A percentile compares a stretch with the other conserved stretches of the same genome.
Conservation (phyloP, 1,140 invertebrate genomes). For the Drosophila triauraria region DNA sequence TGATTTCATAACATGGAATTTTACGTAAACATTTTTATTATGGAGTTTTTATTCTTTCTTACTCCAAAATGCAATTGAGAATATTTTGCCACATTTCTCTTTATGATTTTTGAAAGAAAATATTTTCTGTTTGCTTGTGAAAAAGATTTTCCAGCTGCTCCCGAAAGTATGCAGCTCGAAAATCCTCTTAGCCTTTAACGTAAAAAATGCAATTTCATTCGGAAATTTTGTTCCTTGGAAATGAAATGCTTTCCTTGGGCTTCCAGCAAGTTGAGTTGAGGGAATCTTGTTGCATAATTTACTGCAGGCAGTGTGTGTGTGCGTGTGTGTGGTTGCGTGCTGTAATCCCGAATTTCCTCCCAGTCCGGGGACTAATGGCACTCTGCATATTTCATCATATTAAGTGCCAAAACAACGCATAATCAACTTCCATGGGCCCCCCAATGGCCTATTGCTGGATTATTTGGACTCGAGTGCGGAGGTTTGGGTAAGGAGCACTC, state of each 20-base stretch:
- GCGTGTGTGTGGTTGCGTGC: slow-evolving; percentile 19
- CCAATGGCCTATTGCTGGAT: slow-evolving; percentile 22
- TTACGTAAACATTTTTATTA: not conserved
- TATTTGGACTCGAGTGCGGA: slow-evolving; percentile 3
- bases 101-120: slow-evolving; percentile 6
- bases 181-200: not conserved
- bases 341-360: slow-evolving; percentile 39
- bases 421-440: slow-evolving; percentile 61
- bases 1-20: not conserved
- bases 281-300: slow-evolving; percentile 34
- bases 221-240: slow-evolving; percentile 2
- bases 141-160: slow-evolving; percentile 29
- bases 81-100: not conserved
- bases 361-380: slow-evolving; percentile 60
- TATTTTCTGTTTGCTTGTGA: not conserved
- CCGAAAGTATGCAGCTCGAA: slow-evolving; percentile 35
- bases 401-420: slow-evolving; percentile 83
- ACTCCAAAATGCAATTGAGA: not conserved
- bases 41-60: not conserved
- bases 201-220: slow-evolving; percentile 23
- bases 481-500: slow-evolving; percentile 29
- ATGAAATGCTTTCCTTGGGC: slow-evolving; percentile 12
- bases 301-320: slow-evolving; percentile 34
- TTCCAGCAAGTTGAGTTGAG: not conserved
- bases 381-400: slow-evolving; percentile 83